Conservation (phyloP, 2,888 invertebrate genomes). For the Malachius bipustulatus region DNA sequence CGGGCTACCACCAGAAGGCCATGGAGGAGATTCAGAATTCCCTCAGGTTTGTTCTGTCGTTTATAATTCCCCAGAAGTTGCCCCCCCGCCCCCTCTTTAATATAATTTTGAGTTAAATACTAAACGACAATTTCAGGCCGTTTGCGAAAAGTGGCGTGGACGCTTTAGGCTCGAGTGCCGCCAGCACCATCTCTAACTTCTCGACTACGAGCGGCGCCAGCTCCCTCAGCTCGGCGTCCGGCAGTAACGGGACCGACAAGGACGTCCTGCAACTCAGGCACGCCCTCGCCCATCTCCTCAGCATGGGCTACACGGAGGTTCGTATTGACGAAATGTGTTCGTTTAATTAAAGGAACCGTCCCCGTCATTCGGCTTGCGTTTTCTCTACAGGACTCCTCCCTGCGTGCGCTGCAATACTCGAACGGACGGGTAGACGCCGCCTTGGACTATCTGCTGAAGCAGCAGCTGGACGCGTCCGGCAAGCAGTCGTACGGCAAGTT, state of each 20-base stretch:
- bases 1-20: slow-evolving; percentile 78
- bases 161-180: slow-evolving; percentile 60
- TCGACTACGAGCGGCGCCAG: slow-evolving; percentile 51
- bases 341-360: no score
- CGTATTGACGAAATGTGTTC: no score
- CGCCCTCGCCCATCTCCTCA: slow-evolving; percentile 52
- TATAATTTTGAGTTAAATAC: no score
- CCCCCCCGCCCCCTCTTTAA: no score
- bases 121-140: no score
- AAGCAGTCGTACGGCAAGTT: slow-evolving; percentile 52
- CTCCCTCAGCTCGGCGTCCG: slow-evolving; percentile 44
- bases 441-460: slow-evolving; percentile 54
- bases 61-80: no score
- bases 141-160: slow-evolving; percentile 53
- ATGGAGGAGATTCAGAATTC: slow-evolving; percentile 78
- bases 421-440: slow-evolving; percentile 61
- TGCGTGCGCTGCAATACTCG: slow-evolving; percentile 56
- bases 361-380: no score
- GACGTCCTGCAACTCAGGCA: slow-evolving; percentile 53
- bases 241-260: slow-evolving; percentile 42
- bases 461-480: slow-evolving; percentile 45
- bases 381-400: slow-evolving; percentile 53
- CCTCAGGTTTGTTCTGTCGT: no score
- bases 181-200: slow-evolving; percentile 57
- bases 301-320: slow-evolving; percentile 68